phyloP scores from a whole-genome alignment of 2,797 vertebrate species.

The Gorsachius magnificus region DNA sequence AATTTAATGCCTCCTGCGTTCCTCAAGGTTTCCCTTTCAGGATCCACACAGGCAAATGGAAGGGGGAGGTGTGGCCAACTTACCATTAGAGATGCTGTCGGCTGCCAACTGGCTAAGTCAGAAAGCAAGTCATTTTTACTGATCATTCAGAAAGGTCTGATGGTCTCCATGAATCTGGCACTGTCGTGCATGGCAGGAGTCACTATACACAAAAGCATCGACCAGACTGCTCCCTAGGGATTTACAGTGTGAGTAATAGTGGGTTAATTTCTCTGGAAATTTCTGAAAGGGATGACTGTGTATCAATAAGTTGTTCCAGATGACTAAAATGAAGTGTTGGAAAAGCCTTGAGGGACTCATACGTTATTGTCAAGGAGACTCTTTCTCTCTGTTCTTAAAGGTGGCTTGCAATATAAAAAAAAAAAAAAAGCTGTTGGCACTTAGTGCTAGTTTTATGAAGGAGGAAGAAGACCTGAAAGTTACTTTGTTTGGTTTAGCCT shows the following conservation, averaged over 20 bases:
- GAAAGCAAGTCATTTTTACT: not conserved
- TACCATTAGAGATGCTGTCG: not conserved
- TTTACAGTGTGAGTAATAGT: not conserved
- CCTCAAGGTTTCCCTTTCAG: not conserved
- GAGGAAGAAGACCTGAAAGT: not conserved
- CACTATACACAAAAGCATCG: not conserved
- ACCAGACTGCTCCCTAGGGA: not conserved
- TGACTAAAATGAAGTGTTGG: conserved; percentile 31
- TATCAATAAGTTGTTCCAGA: conserved; percentile 41
- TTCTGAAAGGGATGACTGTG: conserved; percentile 9
- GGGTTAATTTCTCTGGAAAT: conserved; percentile 25
- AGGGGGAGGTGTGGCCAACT: not conserved
- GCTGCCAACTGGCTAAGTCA: not conserved
- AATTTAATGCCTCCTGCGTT: not conserved
- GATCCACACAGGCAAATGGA: not conserved
- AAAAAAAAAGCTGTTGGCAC: not conserved
- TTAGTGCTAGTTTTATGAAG: not conserved
- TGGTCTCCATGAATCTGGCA: not conserved
- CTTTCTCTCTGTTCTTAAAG: not conserved
- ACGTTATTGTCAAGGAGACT: not conserved
- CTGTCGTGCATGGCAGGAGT: not conserved
- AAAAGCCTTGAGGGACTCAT: not conserved
- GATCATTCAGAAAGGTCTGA: not conserved
- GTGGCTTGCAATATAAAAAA: not conserved
- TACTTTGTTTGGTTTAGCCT: not conserved